A percentile compares a stretch with the other conserved stretches of the same genome.
Evolutionary conservation across 2,888 invertebrate genomes (phyloP).

Genomic region (Eupithecia abbreviata): DNA sequence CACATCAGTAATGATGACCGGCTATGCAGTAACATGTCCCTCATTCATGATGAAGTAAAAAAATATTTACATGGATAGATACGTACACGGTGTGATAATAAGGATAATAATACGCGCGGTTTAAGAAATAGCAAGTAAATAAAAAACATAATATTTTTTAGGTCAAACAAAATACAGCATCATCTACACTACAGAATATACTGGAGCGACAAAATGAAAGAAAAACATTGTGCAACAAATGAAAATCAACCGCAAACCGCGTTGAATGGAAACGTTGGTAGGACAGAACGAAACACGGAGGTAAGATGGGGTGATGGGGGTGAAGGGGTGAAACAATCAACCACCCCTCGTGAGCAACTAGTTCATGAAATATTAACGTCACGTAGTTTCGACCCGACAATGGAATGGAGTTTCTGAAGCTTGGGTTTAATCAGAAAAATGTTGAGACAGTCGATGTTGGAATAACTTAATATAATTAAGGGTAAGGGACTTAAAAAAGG

Average conservation of each 20-base stretch:
- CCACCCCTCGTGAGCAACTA: conserved; percentile 26
- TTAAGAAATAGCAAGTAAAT: background rate
- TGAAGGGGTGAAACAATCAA: conserved; percentile 15
- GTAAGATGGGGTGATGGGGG: conserved; percentile 5
- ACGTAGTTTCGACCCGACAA: conserved; percentile 14
- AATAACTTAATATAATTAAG: background rate
- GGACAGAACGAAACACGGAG: conserved; percentile 19
- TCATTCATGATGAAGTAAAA: too few species aligned
- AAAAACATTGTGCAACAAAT: conserved; percentile 27
- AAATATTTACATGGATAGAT: too few species aligned
- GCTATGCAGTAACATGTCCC: too few species aligned
- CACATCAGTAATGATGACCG: too few species aligned
- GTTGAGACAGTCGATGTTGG: background rate
- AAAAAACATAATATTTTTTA: background rate
- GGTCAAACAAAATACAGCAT: conserved; percentile 8
- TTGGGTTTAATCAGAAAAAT: conserved; percentile 17
- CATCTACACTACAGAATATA: background rate
- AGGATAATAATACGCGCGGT: too few species aligned
- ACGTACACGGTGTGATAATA: too few species aligned
- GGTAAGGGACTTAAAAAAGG: background rate
- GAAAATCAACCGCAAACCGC: conserved; percentile 27
- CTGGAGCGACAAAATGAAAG: conserved; percentile 14
- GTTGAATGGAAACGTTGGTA: conserved; percentile 35
- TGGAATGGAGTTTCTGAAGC: conserved; percentile 10
- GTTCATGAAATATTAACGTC: conserved; percentile 33